Conservation (phyloP, 2,888 invertebrate species). For the Pasiphila rectangulata region DNA sequence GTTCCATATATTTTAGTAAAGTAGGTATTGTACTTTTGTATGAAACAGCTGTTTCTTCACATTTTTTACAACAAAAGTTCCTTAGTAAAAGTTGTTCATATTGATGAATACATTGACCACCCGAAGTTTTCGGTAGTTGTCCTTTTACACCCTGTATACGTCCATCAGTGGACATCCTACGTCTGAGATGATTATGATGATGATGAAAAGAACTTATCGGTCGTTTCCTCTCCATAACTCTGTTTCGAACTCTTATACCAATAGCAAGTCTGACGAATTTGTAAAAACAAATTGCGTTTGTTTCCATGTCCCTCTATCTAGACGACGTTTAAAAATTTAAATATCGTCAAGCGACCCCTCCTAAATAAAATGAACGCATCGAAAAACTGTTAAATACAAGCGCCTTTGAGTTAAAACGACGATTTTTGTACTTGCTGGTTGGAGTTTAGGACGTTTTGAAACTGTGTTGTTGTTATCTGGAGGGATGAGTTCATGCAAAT, state of each 20-base stretch:
- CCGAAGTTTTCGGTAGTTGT: too few species aligned
- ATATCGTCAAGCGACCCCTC: conserved; percentile 71
- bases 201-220: neutral
- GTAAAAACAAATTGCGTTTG: conserved; percentile 65
- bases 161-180: too few species aligned
- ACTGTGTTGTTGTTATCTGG: conserved; percentile 28
- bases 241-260: conserved; percentile 29
- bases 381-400: conserved; percentile 57
- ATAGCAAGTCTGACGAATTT: conserved; percentile 55
- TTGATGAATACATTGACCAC: too few species aligned
- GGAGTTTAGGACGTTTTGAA: conserved; percentile 42
- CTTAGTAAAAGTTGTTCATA: too few species aligned
- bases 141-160: too few species aligned
- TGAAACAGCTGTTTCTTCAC: too few species aligned
- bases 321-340: conserved; percentile 74
- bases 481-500: conserved; percentile 39
- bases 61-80: too few species aligned
- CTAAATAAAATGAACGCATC: conserved; percentile 65
- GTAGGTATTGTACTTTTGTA: too few species aligned
- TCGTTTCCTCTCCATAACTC: conserved; percentile 22
- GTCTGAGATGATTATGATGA: too few species aligned
- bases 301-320: conserved; percentile 49
- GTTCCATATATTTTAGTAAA: too few species aligned
- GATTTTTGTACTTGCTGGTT: conserved; percentile 31
- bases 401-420: conserved; percentile 38